These are phyloP conservation scores for Carapus acus DNA, from an alignment of 2,797 vertebrate genomes.

Conservation along the genomic window DNA sequence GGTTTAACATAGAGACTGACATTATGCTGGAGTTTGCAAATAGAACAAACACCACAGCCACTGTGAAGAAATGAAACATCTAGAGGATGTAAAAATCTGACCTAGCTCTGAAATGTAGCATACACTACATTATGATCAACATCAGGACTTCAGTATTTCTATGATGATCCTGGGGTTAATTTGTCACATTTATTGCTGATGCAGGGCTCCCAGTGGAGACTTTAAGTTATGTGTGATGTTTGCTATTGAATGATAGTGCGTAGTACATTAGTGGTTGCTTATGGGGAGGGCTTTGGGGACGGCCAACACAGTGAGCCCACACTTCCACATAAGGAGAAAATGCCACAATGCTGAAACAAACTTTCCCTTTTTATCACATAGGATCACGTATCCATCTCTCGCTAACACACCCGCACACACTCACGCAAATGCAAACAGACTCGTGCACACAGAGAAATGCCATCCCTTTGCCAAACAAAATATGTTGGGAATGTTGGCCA, in stretches of 20 bases:
- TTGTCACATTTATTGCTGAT: too few species aligned
- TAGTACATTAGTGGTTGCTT: too few species aligned
- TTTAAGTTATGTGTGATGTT: too few species aligned
- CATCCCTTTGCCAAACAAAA: conserved; percentile 36
- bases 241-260: too few species aligned
- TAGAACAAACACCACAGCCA: background rate
- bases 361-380: conserved; percentile 60
- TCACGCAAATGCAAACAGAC: conserved; percentile 1
- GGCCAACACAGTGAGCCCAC: conserved; percentile 37
- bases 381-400: conserved; percentile 55
- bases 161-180: too few species aligned
- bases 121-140: too few species aligned
- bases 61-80: too few species aligned
- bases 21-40: too few species aligned
- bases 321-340: conserved; percentile 72
- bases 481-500: conserved; percentile 54
- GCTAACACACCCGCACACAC: conserved; percentile 48
- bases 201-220: too few species aligned
- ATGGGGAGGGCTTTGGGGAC: conserved; percentile 20
- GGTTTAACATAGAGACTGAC: background rate
- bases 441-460: conserved; percentile 39
- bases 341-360: conserved; percentile 62
- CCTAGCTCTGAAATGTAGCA: too few species aligned
- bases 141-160: too few species aligned
- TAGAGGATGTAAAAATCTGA: too few species aligned